Conservation (phyloP, 2,888 invertebrate genomes). For the Koerneria pararmatus region DNA sequence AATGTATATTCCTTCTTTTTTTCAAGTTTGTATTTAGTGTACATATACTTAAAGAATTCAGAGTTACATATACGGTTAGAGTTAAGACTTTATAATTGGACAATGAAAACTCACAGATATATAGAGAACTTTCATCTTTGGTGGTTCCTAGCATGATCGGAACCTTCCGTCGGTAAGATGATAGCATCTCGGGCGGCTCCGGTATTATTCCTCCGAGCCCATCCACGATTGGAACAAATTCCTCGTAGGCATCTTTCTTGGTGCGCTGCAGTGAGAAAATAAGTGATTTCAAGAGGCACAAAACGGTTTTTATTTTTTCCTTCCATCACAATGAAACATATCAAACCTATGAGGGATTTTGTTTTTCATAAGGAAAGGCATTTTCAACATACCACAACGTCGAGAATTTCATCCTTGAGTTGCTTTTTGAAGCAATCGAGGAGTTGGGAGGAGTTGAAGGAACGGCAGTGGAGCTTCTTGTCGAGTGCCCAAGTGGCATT, state of each 20-base stretch:
- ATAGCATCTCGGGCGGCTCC: constrained; percentile 50
- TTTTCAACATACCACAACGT: constrained; percentile 41
- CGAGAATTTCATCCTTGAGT: constrained; percentile 52
- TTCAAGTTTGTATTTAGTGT: too few species aligned
- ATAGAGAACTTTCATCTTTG: constrained; percentile 55
- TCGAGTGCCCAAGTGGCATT: constrained; percentile 59
- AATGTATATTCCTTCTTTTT: too few species aligned
- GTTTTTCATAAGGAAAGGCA: too few species aligned
- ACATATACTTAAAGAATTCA: neutral
- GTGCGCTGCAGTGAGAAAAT: constrained; percentile 19
- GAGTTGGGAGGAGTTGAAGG: constrained; percentile 56
- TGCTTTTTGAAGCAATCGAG: constrained; percentile 56
- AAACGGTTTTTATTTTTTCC: neutral
- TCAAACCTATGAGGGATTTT: too few species aligned
- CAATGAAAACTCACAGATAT: constrained; percentile 44
- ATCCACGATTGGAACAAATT: constrained; percentile 59
- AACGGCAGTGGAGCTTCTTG: constrained; percentile 31
- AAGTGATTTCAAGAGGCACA: neutral
- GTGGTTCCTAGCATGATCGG: constrained; percentile 59
- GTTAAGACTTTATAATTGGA: neutral
- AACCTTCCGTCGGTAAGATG: constrained; percentile 32
- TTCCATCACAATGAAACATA: too few species aligned
- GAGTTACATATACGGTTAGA: neutral
- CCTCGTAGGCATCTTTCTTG: constrained; percentile 55
- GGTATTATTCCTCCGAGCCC: constrained; percentile 56